Evolutionary conservation across 2,113 vertebrate species (phyloP), one percentile per base, ranked within the genome.

Genomic region (Nyctereutes procyonoides): DNA sequence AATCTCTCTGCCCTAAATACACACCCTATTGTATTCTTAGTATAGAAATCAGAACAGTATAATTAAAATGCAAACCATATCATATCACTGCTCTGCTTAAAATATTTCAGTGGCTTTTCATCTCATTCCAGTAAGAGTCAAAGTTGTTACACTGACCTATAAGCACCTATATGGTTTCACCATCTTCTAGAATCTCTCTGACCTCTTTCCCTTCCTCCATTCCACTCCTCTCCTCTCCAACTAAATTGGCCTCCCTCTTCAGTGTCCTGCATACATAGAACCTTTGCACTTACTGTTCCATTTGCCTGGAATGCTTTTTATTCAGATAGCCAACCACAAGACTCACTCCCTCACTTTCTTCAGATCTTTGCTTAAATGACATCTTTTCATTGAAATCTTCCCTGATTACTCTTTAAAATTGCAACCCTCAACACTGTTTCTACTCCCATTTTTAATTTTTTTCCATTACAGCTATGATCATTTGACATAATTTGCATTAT

Each of bases 281-380:
- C 17, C 43, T 95, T 85, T 63, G 26, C 4, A 83, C 56, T 48
- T 38, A 2, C 32, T 51, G 6, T 73, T 76, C 35, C 62, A 53
- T 96, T 93, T 56, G 28, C 51, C 20, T 53, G 24, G 30, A 88
- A 86, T 55, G 14, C 3, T 86, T n/a, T 80, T 60, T 87, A 48
- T 69, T 38, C 16, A 56, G 74, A 79, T 22, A 30, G 58, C 8
- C 48, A n/a, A 53, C 5, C 30, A 55, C 30, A 74, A 43, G 85
- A 83, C 22, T n/a, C 38, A 55, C 28, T 71, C 24, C 35, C 51
- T 82, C 0, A 13, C 24, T 74, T 62, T 53, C 74, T 73, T 65
- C 65, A 89, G 30, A 67, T 53, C 55, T 80, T 96, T 67, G 43
- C 69, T 87, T 93, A 84, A 53, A 95, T 55, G 30, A 22, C 53